These are phyloP conservation scores for Tokudaia muenninki DNA, from an alignment of 2,797 vertebrate genomes.

Conservation along the genomic window DNA sequence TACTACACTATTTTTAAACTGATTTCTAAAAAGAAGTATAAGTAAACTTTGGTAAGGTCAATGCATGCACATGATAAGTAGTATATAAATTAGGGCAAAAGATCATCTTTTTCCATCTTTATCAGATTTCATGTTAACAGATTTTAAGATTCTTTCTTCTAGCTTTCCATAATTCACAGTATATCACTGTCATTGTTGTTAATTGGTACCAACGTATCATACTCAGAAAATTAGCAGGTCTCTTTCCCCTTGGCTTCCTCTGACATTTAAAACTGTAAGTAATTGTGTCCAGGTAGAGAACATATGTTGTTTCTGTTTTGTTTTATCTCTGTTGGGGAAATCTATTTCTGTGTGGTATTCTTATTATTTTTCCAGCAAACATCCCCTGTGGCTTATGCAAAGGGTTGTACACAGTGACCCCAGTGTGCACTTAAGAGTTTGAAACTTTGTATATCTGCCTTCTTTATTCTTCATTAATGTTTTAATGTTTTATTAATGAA, in stretches of 20 bases:
- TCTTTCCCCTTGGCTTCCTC: neutral
- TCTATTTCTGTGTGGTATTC: neutral
- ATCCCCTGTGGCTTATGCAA: neutral
- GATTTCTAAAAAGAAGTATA: neutral
- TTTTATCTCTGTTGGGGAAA: neutral
- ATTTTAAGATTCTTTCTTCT: neutral
- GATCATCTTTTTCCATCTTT: neutral
- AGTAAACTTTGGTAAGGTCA: neutral
- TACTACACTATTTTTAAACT: neutral
- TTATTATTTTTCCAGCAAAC: slow-evolving; percentile 3
- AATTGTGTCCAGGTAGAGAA: neutral
- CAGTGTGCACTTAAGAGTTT: slow-evolving; percentile 33
- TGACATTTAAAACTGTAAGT: neutral
- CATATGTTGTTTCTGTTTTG: neutral
- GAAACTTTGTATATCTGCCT: slow-evolving; percentile 38
- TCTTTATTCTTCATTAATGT: slow-evolving; percentile 22
- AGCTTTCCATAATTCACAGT: neutral
- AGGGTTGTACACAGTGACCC: neutral
- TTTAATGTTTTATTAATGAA: slow-evolving; percentile 64
- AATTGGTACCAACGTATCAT: neutral
- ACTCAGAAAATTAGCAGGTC: neutral
- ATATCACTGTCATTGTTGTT: neutral
- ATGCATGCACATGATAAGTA: neutral
- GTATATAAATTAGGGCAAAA: neutral
- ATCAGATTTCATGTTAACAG: neutral